phyloP scores from a whole-genome alignment of 2,888 invertebrate species.

The Hemistola chrysoprasaria region DNA sequence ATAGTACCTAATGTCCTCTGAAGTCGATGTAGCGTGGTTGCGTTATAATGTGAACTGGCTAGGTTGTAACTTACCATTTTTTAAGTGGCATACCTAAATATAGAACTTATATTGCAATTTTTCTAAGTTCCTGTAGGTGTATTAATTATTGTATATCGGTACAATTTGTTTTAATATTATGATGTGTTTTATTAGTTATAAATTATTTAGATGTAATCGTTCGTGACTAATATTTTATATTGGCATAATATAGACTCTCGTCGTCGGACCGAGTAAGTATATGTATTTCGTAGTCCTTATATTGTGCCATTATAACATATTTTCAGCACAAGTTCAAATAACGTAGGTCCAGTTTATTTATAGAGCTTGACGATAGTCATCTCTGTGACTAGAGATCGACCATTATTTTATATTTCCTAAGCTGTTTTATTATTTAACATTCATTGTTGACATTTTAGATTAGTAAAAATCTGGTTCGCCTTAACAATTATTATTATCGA shows the following conservation, averaged over 20 bases:
- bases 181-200: conserved; percentile 76
- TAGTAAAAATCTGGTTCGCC: conserved; percentile 79
- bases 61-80: conserved; percentile 59
- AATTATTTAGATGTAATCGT: conserved; percentile 74
- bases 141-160: conserved; percentile 79
- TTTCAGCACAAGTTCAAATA: conserved; percentile 80
- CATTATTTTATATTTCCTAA: conserved; percentile 60
- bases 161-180: conserved; percentile 78
- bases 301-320: conserved; percentile 64
- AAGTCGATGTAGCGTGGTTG: conserved; percentile 25
- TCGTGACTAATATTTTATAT: conserved; percentile 59
- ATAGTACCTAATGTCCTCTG: conserved; percentile 40
- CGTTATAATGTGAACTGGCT: conserved; percentile 51
- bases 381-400: conserved; percentile 52
- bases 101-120: conserved; percentile 81
- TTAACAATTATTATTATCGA: conserved; percentile 66
- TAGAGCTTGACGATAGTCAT: conserved; percentile 66
- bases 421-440: conserved; percentile 80
- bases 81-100: conserved; percentile 81
- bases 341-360: conserved; percentile 77
- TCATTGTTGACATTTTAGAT: conserved; percentile 80
- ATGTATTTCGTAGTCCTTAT: conserved; percentile 34
- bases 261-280: conserved; percentile 26
- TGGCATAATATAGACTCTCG: conserved; percentile 58
- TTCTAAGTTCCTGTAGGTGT: conserved; percentile 82